Conservation (phyloP, 2,888 invertebrate species). For the Panorpa germanica region DNA sequence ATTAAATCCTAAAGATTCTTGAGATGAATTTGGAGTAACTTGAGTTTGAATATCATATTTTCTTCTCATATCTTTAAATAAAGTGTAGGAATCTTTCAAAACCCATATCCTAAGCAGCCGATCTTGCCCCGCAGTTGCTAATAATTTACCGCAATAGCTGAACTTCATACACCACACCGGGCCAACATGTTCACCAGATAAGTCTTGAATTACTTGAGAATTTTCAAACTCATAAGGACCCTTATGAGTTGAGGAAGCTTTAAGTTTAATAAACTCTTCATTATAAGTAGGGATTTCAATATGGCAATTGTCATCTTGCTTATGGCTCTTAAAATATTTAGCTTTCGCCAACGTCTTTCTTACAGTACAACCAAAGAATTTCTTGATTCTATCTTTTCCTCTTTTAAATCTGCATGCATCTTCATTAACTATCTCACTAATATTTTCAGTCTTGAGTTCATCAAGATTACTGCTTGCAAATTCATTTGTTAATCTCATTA, state of each 20-base stretch:
- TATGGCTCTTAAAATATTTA: conserved; percentile 71
- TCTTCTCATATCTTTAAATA: conserved; percentile 79
- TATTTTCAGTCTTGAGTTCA: conserved; percentile 56
- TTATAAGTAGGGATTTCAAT: conserved; percentile 61
- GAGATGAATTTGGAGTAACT: conserved; percentile 82
- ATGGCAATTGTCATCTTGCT: conserved; percentile 70
- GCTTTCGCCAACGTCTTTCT: conserved; percentile 84
- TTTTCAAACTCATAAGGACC: conserved; percentile 93
- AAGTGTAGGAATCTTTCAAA: conserved; percentile 68
- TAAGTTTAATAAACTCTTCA: conserved; percentile 70
- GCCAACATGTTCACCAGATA: conserved; percentile 69
- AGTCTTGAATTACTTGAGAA: conserved; percentile 71
- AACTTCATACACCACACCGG: conserved; percentile 99
- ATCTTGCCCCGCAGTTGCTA: conserved; percentile 97
- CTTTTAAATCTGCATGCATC: conserved; percentile 25
- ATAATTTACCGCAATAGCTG: conserved; percentile 80
- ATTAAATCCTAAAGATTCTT: conserved; percentile 73
- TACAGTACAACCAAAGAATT: conserved; percentile 74
- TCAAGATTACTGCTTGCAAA: conserved; percentile 45
- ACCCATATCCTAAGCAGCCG: conserved; percentile 90
- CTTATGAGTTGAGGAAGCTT: conserved; percentile 90
- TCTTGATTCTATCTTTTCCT: conserved; percentile 42
- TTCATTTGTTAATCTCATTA: conserved; percentile 83
- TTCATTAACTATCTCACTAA: conserved; percentile 25
- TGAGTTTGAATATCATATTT: conserved; percentile 79